Conservation (phyloP, 1,140 invertebrate species). For the Diorhabda sublineata region DNA sequence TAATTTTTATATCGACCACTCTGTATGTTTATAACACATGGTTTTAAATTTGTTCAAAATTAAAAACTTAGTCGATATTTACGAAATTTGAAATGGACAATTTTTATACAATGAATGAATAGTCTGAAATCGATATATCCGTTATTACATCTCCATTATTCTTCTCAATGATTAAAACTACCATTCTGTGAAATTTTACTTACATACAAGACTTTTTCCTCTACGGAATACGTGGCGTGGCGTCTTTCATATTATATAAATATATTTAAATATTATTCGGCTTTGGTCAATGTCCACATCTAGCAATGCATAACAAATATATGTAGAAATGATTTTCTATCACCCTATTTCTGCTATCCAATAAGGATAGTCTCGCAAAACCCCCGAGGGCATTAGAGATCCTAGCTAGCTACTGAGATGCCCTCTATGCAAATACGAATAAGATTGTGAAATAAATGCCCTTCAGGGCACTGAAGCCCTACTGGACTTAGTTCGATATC, state of each 20-base stretch:
- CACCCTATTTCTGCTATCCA: conserved; percentile 34
- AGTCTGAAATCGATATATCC: background rate
- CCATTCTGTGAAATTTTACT: conserved; percentile 26
- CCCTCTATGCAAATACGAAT: conserved; percentile 39
- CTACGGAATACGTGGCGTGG: conserved; percentile 14
- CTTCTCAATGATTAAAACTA: conserved; percentile 21
- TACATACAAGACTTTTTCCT: conserved; percentile 27
- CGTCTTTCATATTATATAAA: conserved; percentile 18
- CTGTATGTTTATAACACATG: too few relatives aligned
- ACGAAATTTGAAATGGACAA: background rate
- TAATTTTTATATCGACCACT: too few relatives aligned
- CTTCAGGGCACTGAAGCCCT: conserved; percentile 20
- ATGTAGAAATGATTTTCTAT: conserved; percentile 31
- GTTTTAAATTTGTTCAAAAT: too few relatives aligned
- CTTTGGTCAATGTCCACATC: conserved; percentile 40
- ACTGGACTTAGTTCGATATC: conserved; percentile 22
- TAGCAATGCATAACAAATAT: conserved; percentile 44
- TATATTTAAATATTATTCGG: conserved; percentile 43
- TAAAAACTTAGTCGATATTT: too few relatives aligned
- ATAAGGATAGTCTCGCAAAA: conserved; percentile 26
- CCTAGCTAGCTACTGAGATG: conserved; percentile 26
- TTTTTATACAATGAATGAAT: background rate
- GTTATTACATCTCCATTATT: conserved; percentile 23
- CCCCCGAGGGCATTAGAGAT: conserved; percentile 28
- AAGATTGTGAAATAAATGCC: conserved; percentile 35